phyloP scores from a whole-genome alignment of 2,797 vertebrate species.

The Pseudochirops corinnae region DNA sequence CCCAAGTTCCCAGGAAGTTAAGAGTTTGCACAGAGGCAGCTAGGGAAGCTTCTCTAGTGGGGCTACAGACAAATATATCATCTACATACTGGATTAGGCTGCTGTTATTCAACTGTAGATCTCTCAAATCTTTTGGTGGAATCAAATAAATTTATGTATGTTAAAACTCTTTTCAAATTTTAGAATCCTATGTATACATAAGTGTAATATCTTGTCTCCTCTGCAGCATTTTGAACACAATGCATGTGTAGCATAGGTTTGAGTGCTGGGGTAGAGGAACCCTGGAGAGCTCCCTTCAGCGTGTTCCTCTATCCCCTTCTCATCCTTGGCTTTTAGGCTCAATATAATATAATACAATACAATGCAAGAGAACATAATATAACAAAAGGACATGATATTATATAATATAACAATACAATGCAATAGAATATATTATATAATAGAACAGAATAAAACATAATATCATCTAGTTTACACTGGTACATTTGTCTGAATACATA shows the following conservation, averaged over 20 bases:
- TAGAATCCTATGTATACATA: background rate
- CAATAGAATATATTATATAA: too few species aligned
- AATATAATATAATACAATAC: too few species aligned
- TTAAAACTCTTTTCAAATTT: background rate
- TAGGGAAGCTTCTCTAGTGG: too few species aligned
- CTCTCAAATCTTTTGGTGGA: too few species aligned
- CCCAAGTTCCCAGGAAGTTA: too few species aligned
- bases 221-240: background rate
- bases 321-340: background rate
- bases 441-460: background rate
- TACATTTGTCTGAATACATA: background rate
- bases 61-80: too few species aligned
- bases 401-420: too few species aligned
- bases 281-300: background rate
- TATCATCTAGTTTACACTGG: background rate
- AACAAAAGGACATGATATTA: background rate
- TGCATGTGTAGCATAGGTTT: too few species aligned
- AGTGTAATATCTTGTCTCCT: background rate
- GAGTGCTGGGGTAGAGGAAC: too few species aligned
- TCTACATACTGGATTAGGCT: too few species aligned
- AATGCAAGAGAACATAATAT: too few species aligned
- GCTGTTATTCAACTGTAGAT: too few species aligned
- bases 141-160: background rate
- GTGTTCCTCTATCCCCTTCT: background rate
- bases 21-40: accelerated